Evolutionary conservation across 2,888 invertebrate genomes (phyloP).

Genomic region (Epistrophella euchroma): DNA sequence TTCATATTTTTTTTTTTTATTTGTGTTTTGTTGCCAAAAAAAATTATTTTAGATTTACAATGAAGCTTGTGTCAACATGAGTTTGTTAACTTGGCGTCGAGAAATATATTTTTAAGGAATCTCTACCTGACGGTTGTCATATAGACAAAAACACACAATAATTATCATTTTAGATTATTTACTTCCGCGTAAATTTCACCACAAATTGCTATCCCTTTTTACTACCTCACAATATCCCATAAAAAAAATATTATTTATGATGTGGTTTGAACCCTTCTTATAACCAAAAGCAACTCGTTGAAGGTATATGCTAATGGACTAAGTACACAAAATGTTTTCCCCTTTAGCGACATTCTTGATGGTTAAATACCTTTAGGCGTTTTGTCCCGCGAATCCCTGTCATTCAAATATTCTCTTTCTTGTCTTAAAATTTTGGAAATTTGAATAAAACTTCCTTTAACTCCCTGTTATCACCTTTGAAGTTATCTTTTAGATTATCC

Average conservation of each 20-base stretch:
- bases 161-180: conserved; percentile 6
- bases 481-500: conserved; percentile 64
- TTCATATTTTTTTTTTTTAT: conserved; percentile 59
- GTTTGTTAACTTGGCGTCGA: conserved; percentile 22
- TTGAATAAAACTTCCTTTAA: conserved; percentile 35
- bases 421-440: conserved; percentile 14
- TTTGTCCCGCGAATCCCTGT: conserved; percentile 33
- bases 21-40: conserved; percentile 54
- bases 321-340: conserved; percentile 35
- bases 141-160: not conserved
- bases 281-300: not conserved
- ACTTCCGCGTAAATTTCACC: not conserved
- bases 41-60: not conserved
- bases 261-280: not conserved
- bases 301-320: conserved; percentile 60
- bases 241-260: not conserved
- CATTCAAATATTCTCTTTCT: conserved; percentile 69
- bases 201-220: not conserved
- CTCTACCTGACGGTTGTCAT: conserved; percentile 7
- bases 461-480: conserved; percentile 71
- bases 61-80: not conserved
- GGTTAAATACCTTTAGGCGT: conserved; percentile 55
- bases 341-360: conserved; percentile 11
- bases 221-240: not conserved
- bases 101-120: not conserved